Evolutionary conservation across 2,797 vertebrate species (phyloP), one percentile per base, ranked within the genome.

Genomic region (Hirundo rustica): DNA sequence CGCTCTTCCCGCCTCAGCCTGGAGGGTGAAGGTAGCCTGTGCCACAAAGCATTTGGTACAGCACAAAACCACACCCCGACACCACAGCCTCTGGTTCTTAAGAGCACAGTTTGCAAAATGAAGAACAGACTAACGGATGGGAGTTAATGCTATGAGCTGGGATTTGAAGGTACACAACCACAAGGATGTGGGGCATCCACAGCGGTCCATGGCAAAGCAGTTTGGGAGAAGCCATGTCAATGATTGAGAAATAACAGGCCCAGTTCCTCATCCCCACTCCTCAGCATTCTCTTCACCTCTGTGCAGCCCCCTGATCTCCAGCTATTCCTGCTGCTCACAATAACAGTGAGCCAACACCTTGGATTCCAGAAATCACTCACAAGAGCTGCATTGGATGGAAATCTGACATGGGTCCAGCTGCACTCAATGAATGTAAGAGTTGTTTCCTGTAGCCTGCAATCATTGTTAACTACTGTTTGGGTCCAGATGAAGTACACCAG

Each of bases 41-140:
- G 7, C 5, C 36, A 23, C 20, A 29, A 20, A 48, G 4, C 1
- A 0, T 50, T 71, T n/a, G 22, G 12, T 64, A 12, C 1, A 0
- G 22, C 13, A 62, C 38, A 27, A n/a, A 34, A 11, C 9, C 16
- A 6, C 11, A n/a, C 11, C 4, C 38, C 38, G 11, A 27, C 10
- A 25, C 3, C 16, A 16, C 11, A 36, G 36, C 4, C 0, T 30
- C 62, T 27, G 27, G 4, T 13, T 68, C 74, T 40, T 27, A 20
- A 74, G 67, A 74, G 11, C 38, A 32, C 5, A 51, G 29, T 2
- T 32, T 5, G 18, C 9, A 67, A 44, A 45, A 21, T 34, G 38
- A 61, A 57, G n/a, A 36, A 48, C 12, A 6, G 0, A 4, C 11
- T 34, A 54, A 27, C 15, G 34, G 34, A 16, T 16, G 40, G 32